Conservation (phyloP, 2,888 invertebrate species). For the Drosophila merina region DNA sequence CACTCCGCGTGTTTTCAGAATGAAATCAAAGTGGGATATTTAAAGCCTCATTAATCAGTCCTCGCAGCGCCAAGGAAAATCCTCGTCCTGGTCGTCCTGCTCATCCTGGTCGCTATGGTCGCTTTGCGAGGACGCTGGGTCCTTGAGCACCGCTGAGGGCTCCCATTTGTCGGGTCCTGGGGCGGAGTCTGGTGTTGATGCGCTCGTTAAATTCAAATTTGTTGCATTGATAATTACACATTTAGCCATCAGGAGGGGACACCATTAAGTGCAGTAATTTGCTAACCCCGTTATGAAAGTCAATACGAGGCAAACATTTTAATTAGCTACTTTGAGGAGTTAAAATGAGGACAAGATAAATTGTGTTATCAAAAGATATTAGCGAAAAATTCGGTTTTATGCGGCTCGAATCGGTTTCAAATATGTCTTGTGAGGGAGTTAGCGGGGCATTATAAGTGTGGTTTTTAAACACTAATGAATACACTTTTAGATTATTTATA, state of each 20-base stretch:
- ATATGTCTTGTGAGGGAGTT: background rate
- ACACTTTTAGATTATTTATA: too few relatives aligned
- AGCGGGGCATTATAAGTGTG: background rate
- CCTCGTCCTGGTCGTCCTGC: slow-evolving; percentile 3
- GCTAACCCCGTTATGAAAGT: slow-evolving; percentile 24
- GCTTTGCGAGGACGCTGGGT: slow-evolving; percentile 20
- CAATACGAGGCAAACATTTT: slow-evolving; percentile 16
- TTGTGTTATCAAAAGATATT: slow-evolving; percentile 14
- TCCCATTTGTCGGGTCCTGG: slow-evolving; percentile 12
- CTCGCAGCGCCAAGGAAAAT: slow-evolving; percentile 27
- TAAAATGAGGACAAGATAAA: background rate
- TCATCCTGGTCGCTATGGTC: background rate
- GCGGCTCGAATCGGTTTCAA: slow-evolving; percentile 6
- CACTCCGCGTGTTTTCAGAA: slow-evolving; percentile 73
- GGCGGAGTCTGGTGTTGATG: slow-evolving; percentile 61
- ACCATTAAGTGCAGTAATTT: slow-evolving; percentile 21
- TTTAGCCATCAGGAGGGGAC: slow-evolving; percentile 22
- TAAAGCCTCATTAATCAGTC: slow-evolving; percentile 82
- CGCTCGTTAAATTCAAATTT: slow-evolving; percentile 75
- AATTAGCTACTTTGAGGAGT: slow-evolving; percentile 18
- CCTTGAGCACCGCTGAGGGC: slow-evolving; percentile 46
- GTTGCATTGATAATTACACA: slow-evolving; percentile 72
- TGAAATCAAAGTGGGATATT: slow-evolving; percentile 82
- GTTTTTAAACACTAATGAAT: background rate
- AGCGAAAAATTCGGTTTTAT: background rate